Conservation (phyloP, 2,888 invertebrate species). For the Carcina quercana region DNA sequence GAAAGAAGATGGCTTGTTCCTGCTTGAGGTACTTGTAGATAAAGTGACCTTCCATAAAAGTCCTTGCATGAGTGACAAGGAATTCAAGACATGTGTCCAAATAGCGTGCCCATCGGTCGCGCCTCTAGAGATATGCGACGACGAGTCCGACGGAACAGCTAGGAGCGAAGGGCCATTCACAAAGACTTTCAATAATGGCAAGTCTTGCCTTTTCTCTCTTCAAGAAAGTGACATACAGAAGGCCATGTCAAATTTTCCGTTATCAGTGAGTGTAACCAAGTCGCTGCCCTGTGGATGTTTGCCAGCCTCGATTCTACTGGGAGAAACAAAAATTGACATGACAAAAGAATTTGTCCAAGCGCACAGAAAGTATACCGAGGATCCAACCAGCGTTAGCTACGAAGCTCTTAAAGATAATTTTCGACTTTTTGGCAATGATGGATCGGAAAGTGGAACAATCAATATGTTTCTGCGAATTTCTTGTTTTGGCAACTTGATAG, state of each 20-base stretch:
- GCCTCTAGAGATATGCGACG: constrained; percentile 76
- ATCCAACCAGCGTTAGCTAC: constrained; percentile 62
- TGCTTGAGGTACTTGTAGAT: constrained; percentile 78
- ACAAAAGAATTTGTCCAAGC: constrained; percentile 75
- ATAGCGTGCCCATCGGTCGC: constrained; percentile 75
- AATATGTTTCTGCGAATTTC: constrained; percentile 77
- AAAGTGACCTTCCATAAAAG: constrained; percentile 53
- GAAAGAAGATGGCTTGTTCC: constrained; percentile 74
- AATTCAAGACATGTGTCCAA: constrained; percentile 75
- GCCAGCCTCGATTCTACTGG: constrained; percentile 77
- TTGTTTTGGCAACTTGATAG: constrained; percentile 78
- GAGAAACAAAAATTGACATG: constrained; percentile 73
- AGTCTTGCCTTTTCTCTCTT: constrained; percentile 80
- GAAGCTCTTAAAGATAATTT: constrained; percentile 77
- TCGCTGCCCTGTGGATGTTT: constrained; percentile 76
- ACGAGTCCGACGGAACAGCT: constrained; percentile 56
- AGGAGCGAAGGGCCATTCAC: constrained; percentile 52
- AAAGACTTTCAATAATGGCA: constrained; percentile 75
- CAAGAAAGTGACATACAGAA: constrained; percentile 67
- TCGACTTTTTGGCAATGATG: constrained; percentile 63
- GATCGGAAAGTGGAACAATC: constrained; percentile 71
- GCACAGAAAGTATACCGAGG: constrained; percentile 58
- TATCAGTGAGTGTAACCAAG: constrained; percentile 74
- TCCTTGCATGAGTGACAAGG: constrained; percentile 59
- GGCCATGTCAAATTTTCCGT: constrained; percentile 70